Evolutionary conservation across 1,140 invertebrate genomes (phyloP).

Genomic region (Macrobrachium nipponense): DNA sequence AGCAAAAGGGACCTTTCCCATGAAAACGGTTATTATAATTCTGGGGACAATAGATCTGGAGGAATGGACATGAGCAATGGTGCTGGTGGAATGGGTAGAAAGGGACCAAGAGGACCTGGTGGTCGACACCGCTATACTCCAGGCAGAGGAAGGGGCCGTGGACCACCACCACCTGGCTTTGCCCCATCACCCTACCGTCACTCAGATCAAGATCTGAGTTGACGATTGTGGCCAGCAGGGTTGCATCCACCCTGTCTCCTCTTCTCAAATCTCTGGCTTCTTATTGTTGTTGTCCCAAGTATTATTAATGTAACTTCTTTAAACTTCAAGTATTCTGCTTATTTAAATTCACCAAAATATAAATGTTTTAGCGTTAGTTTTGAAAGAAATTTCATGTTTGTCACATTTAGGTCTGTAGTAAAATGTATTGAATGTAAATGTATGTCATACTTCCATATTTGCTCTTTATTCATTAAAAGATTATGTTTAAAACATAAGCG

Average conservation of each 20-base stretch:
- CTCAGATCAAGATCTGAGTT: conserved; percentile 57
- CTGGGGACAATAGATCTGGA: conserved; percentile 16
- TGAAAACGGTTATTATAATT: conserved; percentile 29
- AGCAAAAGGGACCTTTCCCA: conserved; percentile 6
- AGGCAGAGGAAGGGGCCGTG: conserved; percentile 36
- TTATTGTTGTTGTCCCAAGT: conserved; percentile 27
- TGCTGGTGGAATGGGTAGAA: conserved; percentile 28
- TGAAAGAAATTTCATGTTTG: conserved; percentile 36
- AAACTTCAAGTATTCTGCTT: conserved; percentile 48
- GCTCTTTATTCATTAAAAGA: conserved; percentile 15
- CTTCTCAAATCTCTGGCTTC: conserved; percentile 29
- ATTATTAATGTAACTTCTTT: conserved; percentile 47
- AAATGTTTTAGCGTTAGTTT: conserved; percentile 48
- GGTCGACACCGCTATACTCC: conserved; percentile 39
- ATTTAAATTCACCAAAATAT: conserved; percentile 45
- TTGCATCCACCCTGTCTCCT: conserved; percentile 58
- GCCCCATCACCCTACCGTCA: conserved; percentile 45
- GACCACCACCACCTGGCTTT: conserved; percentile 45
- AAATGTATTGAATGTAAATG: conserved; percentile 36
- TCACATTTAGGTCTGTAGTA: conserved; percentile 33
- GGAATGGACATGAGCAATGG: conserved; percentile 12
- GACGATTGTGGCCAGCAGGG: conserved; percentile 63
- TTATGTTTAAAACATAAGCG: neutral
- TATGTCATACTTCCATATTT: conserved; percentile 15
- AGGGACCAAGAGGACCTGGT: conserved; percentile 23